These are phyloP conservation scores for Cirrhinus mrigala DNA, from an alignment of 2,797 vertebrate species.

Conservation along the genomic window DNA sequence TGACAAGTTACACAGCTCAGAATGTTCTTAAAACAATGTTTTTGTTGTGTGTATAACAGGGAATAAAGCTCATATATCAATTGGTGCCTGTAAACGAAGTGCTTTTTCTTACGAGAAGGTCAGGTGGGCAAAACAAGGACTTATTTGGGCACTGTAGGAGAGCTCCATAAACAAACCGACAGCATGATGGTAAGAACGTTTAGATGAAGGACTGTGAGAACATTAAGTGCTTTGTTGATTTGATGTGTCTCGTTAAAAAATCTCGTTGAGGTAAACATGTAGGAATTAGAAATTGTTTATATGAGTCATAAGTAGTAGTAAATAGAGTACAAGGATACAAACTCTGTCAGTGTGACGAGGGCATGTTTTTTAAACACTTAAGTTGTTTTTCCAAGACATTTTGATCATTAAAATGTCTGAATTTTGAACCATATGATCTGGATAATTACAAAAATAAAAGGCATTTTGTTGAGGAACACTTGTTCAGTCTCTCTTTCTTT, in stretches of 20 bases:
- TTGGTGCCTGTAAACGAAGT: conserved; percentile 55
- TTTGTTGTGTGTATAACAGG: conserved; percentile 32
- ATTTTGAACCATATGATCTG: not conserved
- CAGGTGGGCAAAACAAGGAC: conserved; percentile 53
- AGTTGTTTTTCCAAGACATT: not conserved
- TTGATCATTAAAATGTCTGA: not conserved
- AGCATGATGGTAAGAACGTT: conserved; percentile 49
- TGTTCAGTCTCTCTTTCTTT: not conserved
- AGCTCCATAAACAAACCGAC: conserved; percentile 60
- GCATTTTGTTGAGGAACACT: conserved; percentile 11
- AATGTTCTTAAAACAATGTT: conserved; percentile 29
- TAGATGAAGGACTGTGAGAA: conserved; percentile 16
- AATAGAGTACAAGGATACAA: conserved; percentile 30
- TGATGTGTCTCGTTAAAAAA: conserved; percentile 13
- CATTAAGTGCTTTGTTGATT: conserved; percentile 33
- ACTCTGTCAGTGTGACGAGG: not conserved
- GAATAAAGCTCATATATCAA: conserved; percentile 69
- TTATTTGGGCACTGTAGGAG: conserved; percentile 73
- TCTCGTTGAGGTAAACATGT: conserved; percentile 35
- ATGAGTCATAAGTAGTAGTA: not conserved
- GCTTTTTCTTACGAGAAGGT: conserved; percentile 53
- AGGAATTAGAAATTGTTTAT: conserved; percentile 7
- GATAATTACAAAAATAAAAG: conserved; percentile 1
- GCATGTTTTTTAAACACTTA: not conserved
- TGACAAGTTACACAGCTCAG: conserved; percentile 26